Base-by-base conservation (phyloP, 2,888 invertebrate species). In the Liodrosophila aerea region DNA sequence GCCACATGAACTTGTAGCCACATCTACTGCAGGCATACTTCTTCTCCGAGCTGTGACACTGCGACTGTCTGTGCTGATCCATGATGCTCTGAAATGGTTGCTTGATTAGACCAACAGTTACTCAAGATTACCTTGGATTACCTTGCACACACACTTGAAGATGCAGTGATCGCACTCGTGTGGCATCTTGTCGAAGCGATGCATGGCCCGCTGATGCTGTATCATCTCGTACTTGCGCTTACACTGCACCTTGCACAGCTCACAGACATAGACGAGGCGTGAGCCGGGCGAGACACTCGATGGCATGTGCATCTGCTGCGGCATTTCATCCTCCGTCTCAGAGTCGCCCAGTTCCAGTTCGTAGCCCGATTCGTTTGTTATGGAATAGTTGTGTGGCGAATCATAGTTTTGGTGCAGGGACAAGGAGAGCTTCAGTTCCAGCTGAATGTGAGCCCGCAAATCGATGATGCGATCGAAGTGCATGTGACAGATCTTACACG, bases 141-240 rank as follows among this genome's bases (percentile, higher is more conserved):
- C 78, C 73, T 74, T 78, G 60, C 91, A 91, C 0, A 92, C 91
- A 69, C 92, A 92, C 36, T 91, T 87, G 89, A 92, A 92, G n/a
- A 90, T 87, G 76, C 93, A 93, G 11, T 90, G 86, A 34, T 90
- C 90, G 68, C 93, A 93, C 34, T 92, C 90, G 22, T 91, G 87
- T 0, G 91, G 91, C 16, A 91, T 87, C 61, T 92, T 91, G 1
- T 92, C 92, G 45, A 92, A 85, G 5, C 76, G 76, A 58, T 90
- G 90, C 65, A 85, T 76, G 1, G 83, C 73, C 22, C 87, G 78
- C 53, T 89, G 89, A 66, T 89, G 89, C 37, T 86, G 86, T 11
- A 85, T 69, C 56, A 89, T 84, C 73, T 89, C 87, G 50, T 85
- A 89, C 9, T 87, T 88, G 2, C 90, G 85, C 15, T 77, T 74